phyloP scores from a whole-genome alignment of 1,140 invertebrate genomes.

The Diuraphis noxia region DNA sequence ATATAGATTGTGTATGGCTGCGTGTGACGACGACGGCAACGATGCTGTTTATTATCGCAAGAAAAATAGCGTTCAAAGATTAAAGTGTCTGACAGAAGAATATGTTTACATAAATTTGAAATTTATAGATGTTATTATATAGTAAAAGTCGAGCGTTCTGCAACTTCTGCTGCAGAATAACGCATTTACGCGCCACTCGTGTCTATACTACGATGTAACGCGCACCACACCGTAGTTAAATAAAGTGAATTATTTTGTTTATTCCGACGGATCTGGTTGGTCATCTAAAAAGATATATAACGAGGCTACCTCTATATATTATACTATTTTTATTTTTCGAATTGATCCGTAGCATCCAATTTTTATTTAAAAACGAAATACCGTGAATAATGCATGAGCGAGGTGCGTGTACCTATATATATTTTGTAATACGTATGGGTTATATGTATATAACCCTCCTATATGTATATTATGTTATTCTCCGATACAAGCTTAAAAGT shows the following conservation, averaged over 20 bases:
- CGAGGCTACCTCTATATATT: not conserved
- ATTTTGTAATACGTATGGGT: too few relatives aligned
- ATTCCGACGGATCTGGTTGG: not conserved
- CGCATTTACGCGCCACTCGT: not conserved
- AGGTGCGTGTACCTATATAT: not conserved
- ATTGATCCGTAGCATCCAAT: not conserved
- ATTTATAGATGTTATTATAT: not conserved
- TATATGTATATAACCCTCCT: not conserved
- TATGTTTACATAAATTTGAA: conserved; percentile 4
- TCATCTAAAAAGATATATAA: not conserved
- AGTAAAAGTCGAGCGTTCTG: not conserved
- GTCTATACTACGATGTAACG: not conserved
- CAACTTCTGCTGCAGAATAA: too few relatives aligned
- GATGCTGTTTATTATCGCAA: not conserved
- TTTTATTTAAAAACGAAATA: conserved; percentile 5
- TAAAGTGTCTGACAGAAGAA: not conserved
- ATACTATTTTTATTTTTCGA: not conserved
- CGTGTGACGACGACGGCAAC: not conserved
- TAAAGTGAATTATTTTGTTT: conserved; percentile 11
- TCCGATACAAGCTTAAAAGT: not conserved
- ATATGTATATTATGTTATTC: not conserved
- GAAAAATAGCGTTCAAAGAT: not conserved
- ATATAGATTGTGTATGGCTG: not conserved
- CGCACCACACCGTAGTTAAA: not conserved
- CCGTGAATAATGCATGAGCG: not conserved